These are phyloP conservation scores for Todus mexicanus DNA, from an alignment of 2,797 vertebrate species.

Conservation along the genomic window DNA sequence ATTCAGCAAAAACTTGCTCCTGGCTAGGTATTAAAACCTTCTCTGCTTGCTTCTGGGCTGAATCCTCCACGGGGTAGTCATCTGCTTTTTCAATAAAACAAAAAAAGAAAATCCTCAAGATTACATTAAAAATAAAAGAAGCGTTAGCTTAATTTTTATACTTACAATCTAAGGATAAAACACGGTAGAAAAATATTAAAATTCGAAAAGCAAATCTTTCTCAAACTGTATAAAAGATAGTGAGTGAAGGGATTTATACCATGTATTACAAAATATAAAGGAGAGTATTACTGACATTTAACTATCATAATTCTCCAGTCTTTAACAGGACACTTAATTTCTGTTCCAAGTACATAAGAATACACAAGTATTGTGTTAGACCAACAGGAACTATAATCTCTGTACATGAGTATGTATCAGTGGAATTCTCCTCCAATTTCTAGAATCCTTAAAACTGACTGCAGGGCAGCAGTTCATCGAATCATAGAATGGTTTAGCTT, in stretches of 20 bases:
- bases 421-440: not conserved
- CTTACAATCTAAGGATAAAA: not conserved
- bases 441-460: not conserved
- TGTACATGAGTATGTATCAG: not conserved
- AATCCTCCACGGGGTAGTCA: conserved; percentile 10
- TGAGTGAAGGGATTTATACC: not conserved
- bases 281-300: not conserved
- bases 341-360: not conserved
- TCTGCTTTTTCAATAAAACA: conserved; percentile 46
- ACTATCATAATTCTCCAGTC: not conserved
- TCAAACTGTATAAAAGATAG: not conserved
- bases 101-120: not conserved
- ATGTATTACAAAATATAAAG: not conserved
- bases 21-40: conserved; percentile 81
- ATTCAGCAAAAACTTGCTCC: conserved; percentile 95
- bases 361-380: not conserved
- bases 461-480: not conserved
- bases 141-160: not conserved
- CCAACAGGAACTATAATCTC: not conserved
- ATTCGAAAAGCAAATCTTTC: not conserved
- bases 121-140: not conserved
- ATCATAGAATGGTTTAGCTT: too few relatives aligned
- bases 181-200: not conserved
- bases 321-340: not conserved
- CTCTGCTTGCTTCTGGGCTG: conserved; percentile 72